Evolutionary conservation across 2,888 invertebrate genomes (phyloP), one percentile per base, ranked within the genome.

Genomic region (Sinelater perroti): DNA sequence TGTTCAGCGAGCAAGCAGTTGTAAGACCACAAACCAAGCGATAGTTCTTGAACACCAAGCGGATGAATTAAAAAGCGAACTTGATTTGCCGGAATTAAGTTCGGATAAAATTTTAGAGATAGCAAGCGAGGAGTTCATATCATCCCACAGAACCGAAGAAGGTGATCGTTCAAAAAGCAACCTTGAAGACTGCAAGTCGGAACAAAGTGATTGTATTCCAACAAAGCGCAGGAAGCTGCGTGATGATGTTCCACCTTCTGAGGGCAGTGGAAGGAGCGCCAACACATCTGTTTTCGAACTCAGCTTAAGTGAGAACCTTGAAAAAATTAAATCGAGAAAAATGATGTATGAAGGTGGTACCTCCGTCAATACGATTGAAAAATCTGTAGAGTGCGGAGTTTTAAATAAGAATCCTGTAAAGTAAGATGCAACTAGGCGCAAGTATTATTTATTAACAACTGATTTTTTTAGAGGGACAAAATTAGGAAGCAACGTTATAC

Each of bases 121-220:
- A 6, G 69, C 69, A n/a, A 68, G 67, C 1, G 65, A 69, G 5
- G 65, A 67, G 35, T 68, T 68, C 33, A 50, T 68, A 33, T 7
- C 24, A 3, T 33, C 24, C 2, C 13, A 4, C 6, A 21, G 7
- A 3, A 35, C 6, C 17, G 35, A 30, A 18, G 36, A 6, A n/a
- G 14, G 13, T 24, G 7, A 7, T 8, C 3, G 13, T 13, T 14
- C 14, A 2, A 13, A 1, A 13, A 5, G 10, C 10, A 28, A 28
- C 5, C 10, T 2, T 28, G 16, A 21, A 24, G 13, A n/a, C 3
- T 13, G 10, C 16, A 24, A 3, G 3, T 10, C 3, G 17, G 17
- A 17, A 3, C 8, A 11, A 18, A n/a, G n/a, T 3, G 40, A 24
- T 1, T 31, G 49, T 62, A 33, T 71, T n/a, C 71, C 70, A 4